Evolutionary conservation across 2,113 vertebrate genomes (phyloP).

Genomic region (Pygoscelis antarcticus): DNA sequence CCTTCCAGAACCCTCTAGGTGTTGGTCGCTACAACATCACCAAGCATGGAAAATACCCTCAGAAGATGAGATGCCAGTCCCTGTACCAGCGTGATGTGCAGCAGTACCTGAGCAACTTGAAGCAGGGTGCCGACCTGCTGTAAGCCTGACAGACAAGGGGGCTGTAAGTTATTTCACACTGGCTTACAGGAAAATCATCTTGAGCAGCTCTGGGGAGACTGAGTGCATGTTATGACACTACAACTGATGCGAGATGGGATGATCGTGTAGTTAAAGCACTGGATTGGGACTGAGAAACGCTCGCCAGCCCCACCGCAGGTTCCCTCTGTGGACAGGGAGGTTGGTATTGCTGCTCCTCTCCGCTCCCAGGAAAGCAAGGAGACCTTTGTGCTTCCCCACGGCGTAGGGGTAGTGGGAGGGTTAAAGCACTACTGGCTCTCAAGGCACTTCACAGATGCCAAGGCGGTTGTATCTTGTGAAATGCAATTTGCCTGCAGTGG

Average conservation of each 20-base stretch:
- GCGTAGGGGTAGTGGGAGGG: fast-evolving
- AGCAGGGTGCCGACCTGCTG: constrained; percentile 54
- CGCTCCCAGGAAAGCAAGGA: not conserved
- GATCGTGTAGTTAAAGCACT: not conserved
- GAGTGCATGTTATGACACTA: fast-evolving
- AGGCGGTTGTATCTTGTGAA: not conserved
- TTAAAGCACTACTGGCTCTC: not conserved
- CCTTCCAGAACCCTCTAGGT: constrained; percentile 70
- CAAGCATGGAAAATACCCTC: constrained; percentile 20
- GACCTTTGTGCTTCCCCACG: not conserved
- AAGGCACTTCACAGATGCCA: not conserved
- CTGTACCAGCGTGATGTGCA: constrained; percentile 42
- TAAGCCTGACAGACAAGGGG: constrained; percentile 45
- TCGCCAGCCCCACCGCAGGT: fast-evolving
- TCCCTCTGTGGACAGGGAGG: not conserved
- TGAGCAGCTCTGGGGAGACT: not conserved
- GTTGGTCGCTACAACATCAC: constrained; percentile 74
- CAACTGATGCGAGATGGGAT: not conserved
- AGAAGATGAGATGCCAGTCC: constrained; percentile 45
- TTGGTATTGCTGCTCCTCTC: not conserved
- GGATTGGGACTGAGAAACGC: not conserved
- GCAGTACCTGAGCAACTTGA: constrained; percentile 56
- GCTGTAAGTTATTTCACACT: not conserved
- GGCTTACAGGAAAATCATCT: not conserved
- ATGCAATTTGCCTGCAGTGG: not conserved